Evolutionary conservation across 2,113 vertebrate genomes (phyloP).

Genomic region (Delphinus delphis): DNA sequence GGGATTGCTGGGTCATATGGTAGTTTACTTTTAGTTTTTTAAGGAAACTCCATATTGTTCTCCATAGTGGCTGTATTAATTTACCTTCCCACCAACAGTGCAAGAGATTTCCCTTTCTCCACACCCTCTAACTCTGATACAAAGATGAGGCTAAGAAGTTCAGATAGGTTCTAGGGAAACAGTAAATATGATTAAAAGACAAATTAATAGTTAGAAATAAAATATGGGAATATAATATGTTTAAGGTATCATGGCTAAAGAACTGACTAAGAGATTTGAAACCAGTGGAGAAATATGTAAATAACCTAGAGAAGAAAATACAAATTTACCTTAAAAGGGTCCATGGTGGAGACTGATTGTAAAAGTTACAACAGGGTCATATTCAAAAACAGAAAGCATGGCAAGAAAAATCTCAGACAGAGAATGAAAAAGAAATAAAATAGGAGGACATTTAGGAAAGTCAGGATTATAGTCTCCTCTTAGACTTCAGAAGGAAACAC

Average conservation of each 20-base stretch:
- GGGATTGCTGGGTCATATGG: no score
- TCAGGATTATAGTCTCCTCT: not conserved
- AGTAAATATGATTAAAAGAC: conserved; percentile 29
- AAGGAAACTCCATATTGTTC: no score
- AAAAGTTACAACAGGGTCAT: not conserved
- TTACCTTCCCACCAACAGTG: no score
- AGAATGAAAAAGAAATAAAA: not conserved
- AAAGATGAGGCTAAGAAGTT: not conserved
- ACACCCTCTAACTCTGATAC: not conserved
- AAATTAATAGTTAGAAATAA: conserved; percentile 25
- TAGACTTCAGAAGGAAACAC: conserved; percentile 32
- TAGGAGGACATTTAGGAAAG: not conserved
- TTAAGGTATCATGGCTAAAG: conserved; percentile 12
- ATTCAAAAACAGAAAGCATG: conserved; percentile 24
- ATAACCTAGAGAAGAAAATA: not conserved
- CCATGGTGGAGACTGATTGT: not conserved
- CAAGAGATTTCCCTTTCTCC: no score
- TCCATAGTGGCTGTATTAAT: no score
- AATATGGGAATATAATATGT: not conserved
- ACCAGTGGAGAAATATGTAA: not conserved
- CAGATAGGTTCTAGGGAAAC: not conserved
- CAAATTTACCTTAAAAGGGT: not conserved
- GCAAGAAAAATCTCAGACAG: conserved; percentile 11
- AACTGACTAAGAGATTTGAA: not conserved
- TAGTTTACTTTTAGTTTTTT: no score